These are phyloP conservation scores for Trichacis sp. DNA, from an alignment of 2,888 invertebrate species.

Conservation along the genomic window DNA sequence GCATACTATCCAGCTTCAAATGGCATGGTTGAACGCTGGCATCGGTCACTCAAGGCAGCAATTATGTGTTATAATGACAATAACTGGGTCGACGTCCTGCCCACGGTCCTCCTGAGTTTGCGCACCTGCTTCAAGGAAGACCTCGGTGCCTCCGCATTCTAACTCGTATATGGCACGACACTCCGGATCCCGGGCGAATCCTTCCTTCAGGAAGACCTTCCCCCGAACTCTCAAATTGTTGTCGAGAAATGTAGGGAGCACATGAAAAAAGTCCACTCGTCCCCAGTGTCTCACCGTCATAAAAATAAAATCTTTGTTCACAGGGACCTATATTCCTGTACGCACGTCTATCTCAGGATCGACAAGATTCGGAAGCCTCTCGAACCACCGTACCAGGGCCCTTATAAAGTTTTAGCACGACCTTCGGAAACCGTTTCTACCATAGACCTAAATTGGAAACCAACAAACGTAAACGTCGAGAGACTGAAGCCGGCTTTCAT, in stretches of 20 bases:
- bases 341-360: constrained; percentile 2
- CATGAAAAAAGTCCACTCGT: not conserved
- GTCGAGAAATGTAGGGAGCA: not conserved
- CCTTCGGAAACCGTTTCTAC: not conserved
- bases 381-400: constrained; percentile 7
- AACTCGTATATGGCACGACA: constrained; percentile 54
- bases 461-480: not conserved
- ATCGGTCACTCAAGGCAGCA: constrained; percentile 10
- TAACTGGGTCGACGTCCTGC: constrained; percentile 51
- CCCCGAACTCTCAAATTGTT: constrained; percentile 8
- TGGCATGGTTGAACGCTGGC: constrained; percentile 36
- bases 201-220: constrained; percentile 16
- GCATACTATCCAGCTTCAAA: constrained; percentile 36
- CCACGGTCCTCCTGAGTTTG: constrained; percentile 56
- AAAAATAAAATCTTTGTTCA: not conserved
- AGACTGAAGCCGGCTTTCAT: constrained; percentile 5
- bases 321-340: not conserved
- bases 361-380: not conserved
- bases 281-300: not conserved
- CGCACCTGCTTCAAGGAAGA: constrained; percentile 54
- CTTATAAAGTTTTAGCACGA: not conserved
- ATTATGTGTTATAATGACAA: not conserved
- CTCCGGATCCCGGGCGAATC: constrained; percentile 53
- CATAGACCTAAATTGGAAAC: not conserved
- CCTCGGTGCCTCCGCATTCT: constrained; percentile 50